Percentiles rank a stretch among this genome's conserved stretches.
These are phyloP conservation scores for Syrmaticus mikado DNA, from an alignment of 2,113 vertebrate species.

Conservation along the genomic window DNA sequence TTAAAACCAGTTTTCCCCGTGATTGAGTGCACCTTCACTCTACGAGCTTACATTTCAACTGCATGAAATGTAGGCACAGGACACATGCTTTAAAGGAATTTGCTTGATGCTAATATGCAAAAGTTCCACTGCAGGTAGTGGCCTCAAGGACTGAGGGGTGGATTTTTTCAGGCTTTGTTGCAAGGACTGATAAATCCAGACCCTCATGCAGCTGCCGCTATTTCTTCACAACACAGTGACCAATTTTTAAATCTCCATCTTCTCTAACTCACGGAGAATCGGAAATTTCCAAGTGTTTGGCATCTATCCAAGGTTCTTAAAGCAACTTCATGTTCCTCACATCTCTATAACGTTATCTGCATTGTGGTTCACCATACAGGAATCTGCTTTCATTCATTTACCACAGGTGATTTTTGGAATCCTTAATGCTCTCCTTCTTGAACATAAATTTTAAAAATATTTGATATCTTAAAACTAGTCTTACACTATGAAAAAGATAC, in stretches of 20 bases:
- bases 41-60: accelerated
- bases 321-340: background rate
- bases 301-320: background rate
- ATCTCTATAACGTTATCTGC: background rate
- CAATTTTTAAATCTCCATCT: background rate
- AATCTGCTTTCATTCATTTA: background rate
- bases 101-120: background rate
- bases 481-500: background rate
- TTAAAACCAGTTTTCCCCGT: background rate
- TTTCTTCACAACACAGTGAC: background rate
- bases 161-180: accelerated
- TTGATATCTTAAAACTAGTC: background rate
- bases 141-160: accelerated
- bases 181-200: background rate
- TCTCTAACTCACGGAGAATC: background rate
- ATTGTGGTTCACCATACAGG: background rate
- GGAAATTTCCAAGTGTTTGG: background rate
- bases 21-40: background rate
- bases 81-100: background rate
- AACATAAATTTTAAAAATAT: background rate
- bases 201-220: no score
- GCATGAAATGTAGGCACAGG: background rate
- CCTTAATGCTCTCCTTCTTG: background rate
- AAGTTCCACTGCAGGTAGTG: no score
- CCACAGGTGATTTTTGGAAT: background rate